Conservation (phyloP, 2,113 vertebrate species). For the Peromyscus californicus region DNA sequence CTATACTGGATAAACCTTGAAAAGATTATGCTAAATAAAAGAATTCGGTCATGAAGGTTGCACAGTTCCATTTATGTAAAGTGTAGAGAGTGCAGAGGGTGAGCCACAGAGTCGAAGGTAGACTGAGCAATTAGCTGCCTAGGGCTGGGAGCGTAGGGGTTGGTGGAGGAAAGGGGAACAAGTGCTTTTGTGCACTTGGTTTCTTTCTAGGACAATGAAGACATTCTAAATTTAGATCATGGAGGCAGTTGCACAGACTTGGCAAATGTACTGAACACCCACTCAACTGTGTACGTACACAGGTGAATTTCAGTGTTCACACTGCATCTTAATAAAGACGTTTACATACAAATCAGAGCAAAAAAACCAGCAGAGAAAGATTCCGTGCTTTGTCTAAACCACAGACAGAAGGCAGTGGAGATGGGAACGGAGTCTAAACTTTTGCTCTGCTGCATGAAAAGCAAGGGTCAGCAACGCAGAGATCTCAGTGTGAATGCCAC, state of each 20-base stretch:
- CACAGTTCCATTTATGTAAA: neutral
- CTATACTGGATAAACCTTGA: neutral
- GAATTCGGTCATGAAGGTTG: neutral
- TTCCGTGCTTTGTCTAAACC: neutral
- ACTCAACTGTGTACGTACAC: neutral
- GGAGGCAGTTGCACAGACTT: neutral
- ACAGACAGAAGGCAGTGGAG: neutral
- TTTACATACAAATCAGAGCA: neutral
- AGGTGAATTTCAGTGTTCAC: constrained; percentile 1
- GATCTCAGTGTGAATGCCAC: neutral
- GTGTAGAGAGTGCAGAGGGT: neutral
- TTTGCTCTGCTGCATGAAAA: neutral
- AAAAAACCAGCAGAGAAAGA: neutral
- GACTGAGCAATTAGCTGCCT: neutral
- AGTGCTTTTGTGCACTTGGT: neutral
- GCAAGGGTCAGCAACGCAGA: neutral
- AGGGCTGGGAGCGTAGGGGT: no score
- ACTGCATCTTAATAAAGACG: constrained; percentile 14
- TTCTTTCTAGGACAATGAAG: constrained; percentile 47
- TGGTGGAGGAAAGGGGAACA: neutral
- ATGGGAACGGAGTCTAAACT: neutral
- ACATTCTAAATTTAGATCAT: constrained; percentile 31
- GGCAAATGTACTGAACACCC: neutral
- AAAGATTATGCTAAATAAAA: constrained; percentile 5
- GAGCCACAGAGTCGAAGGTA: neutral